Percentiles rank a stretch among this genome's conserved stretches.
Evolutionary conservation across 2,797 vertebrate species (phyloP).

Genomic region (Anas flavirostris): DNA sequence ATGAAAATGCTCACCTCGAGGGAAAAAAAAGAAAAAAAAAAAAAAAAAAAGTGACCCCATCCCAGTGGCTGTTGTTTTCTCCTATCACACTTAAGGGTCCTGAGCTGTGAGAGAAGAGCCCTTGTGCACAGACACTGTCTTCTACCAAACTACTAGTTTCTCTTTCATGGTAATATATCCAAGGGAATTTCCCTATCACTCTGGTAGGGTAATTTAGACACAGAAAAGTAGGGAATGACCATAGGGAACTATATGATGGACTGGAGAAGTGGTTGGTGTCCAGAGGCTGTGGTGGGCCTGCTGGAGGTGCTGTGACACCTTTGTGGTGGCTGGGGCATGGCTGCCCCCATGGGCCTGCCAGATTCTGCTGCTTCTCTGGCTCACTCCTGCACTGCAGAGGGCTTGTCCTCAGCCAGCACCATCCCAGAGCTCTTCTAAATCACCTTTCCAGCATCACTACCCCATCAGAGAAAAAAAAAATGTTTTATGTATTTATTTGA

Average conservation of each 20-base stretch:
- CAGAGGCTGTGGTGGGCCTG: background rate
- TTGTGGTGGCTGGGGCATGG: background rate
- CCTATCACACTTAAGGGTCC: fast-evolving
- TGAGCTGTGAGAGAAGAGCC: fast-evolving
- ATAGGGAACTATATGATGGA: background rate
- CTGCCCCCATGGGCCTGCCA: background rate
- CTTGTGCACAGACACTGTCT: background rate
- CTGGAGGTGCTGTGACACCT: background rate
- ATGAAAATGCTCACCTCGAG: background rate
- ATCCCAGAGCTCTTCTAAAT: background rate
- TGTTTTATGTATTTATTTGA: background rate
- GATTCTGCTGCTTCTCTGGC: background rate
- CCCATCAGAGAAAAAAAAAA: background rate
- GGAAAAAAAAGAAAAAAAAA: background rate
- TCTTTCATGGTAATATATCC: background rate
- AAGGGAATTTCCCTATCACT: background rate
- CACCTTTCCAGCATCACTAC: background rate
- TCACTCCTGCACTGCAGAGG: background rate
- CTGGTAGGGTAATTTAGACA: background rate
- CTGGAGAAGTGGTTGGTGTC: background rate
- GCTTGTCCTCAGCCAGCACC: background rate
- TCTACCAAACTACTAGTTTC: background rate
- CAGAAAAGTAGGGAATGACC: background rate
- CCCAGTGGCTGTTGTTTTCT: background rate
- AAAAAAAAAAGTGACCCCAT: fast-evolving